Evolutionary conservation across 2,888 invertebrate genomes (phyloP), one percentile per base, ranked within the genome.

Genomic region (Prosopocoilus inquinatus): DNA sequence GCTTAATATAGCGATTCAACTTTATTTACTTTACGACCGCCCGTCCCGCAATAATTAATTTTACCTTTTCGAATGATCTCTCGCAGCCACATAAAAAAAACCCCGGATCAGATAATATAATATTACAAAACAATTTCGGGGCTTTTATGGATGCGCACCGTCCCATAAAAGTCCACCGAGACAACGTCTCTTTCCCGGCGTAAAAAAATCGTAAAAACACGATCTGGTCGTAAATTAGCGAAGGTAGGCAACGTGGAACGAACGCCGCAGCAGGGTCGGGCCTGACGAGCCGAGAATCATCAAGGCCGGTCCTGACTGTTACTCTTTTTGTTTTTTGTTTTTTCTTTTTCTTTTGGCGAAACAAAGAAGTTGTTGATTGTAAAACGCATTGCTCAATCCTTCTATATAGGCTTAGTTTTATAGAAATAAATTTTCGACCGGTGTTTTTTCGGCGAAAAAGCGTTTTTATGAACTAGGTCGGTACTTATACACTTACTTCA

Each of bases 331-430:
- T n/a, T n/a, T n/a, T n/a, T n/a, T n/a, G n/a, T n/a, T n/a, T n/a
- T n/a, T n/a, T n/a, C n/a, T 28, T 28, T 28, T 28, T 7, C 7
- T 28, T 28, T 28, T 28, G 20, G 20, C 7, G 3, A 28, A 28
- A 28, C 20, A 28, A 28, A 28, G 20, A 28, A 28, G 20, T 28
- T 28, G 20, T 28, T 28, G 20, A 28, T 28, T 47, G 44, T 57
- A 59, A 51, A 28, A 28, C 28, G 51, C 57, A 57, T 60, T 60
- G 60, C 60, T 60, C 60, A 60, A 60, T 47, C 52, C 43, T 50
- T 54, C 48, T 46, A 47, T 7, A 41, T 43, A 47, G 33, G 58
- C 54, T 58, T 54, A 48, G 41, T 54, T 13, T 36, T 45, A 47
- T 33, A 48, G 12, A 15, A 46, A 38, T 43, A 50, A 47, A 47